These are phyloP conservation scores for Brachionus asplanchnoidis DNA, from an alignment of 1,140 invertebrate species.

Conservation along the genomic window DNA sequence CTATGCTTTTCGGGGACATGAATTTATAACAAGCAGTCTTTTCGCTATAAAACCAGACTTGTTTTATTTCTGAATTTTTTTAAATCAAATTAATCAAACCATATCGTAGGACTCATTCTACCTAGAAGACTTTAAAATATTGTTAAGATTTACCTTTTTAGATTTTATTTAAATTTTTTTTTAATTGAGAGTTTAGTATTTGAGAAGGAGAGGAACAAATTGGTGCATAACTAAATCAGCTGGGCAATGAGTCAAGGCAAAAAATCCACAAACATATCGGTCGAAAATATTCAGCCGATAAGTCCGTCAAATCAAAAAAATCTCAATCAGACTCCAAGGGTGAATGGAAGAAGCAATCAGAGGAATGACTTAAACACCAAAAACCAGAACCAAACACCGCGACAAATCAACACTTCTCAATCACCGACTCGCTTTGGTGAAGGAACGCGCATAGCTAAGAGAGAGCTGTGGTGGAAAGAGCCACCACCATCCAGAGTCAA, in stretches of 20 bases:
- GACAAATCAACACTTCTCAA: neutral
- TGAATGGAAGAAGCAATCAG: neutral
- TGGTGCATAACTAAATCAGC: neutral
- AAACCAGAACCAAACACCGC: neutral
- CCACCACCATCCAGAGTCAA: neutral
- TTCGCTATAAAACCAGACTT: neutral
- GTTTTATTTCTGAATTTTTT: neutral
- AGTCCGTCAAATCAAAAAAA: neutral
- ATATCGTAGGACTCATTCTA: neutral
- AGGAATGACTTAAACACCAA: neutral
- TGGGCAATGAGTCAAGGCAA: neutral
- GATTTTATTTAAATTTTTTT: neutral
- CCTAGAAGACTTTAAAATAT: neutral
- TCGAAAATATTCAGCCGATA: constrained; percentile 1
- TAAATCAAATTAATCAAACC: neutral
- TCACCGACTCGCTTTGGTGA: constrained; percentile 7
- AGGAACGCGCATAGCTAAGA: constrained; percentile 13
- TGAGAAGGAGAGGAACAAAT: neutral
- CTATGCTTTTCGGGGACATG: neutral
- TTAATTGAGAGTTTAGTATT: neutral
- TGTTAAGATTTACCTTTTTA: neutral
- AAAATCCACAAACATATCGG: constrained; percentile 18
- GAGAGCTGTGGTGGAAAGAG: constrained; percentile 38
- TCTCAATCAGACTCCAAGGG: neutral
- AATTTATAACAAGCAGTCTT: neutral